Conservation (phyloP, 2,888 invertebrate species). For the Apodemia zela region DNA sequence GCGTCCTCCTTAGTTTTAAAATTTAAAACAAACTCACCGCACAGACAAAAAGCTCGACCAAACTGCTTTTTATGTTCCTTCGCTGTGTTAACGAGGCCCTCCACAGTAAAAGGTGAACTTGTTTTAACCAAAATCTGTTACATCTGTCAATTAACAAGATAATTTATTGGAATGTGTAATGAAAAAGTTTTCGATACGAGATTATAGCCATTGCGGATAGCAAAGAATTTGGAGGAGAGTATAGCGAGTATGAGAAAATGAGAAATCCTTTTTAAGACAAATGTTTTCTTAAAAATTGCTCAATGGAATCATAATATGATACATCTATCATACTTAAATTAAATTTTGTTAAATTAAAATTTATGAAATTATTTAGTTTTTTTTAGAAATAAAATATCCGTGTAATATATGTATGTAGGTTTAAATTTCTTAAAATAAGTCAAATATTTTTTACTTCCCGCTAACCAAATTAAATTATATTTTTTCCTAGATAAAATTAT, state of each 20-base stretch:
- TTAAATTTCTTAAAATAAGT: too few relatives aligned
- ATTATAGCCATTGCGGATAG: background rate
- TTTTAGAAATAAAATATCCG: too few relatives aligned
- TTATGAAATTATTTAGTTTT: too few relatives aligned
- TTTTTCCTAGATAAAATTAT: too few relatives aligned
- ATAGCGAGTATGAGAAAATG: background rate
- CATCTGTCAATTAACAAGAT: conserved; percentile 14
- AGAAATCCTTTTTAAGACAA: too few relatives aligned
- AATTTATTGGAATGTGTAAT: conserved; percentile 1
- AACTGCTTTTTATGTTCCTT: conserved; percentile 14
- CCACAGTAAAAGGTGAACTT: conserved; percentile 15
- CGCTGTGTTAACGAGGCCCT: conserved; percentile 11
- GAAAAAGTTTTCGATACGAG: background rate
- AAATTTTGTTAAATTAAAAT: too few relatives aligned
- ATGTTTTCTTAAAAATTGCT: too few relatives aligned
- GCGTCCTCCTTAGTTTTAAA: background rate
- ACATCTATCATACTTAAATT: too few relatives aligned
- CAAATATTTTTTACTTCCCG: too few relatives aligned
- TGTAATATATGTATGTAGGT: too few relatives aligned
- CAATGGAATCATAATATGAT: too few relatives aligned
- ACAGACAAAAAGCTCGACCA: conserved; percentile 13
- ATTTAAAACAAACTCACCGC: conserved; percentile 1
- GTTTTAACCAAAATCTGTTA: conserved; percentile 11
- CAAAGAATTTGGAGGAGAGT: background rate
- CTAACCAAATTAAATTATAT: too few relatives aligned